Conservation (phyloP, 2,113 vertebrate genomes). For the Trogon surrucura region DNA sequence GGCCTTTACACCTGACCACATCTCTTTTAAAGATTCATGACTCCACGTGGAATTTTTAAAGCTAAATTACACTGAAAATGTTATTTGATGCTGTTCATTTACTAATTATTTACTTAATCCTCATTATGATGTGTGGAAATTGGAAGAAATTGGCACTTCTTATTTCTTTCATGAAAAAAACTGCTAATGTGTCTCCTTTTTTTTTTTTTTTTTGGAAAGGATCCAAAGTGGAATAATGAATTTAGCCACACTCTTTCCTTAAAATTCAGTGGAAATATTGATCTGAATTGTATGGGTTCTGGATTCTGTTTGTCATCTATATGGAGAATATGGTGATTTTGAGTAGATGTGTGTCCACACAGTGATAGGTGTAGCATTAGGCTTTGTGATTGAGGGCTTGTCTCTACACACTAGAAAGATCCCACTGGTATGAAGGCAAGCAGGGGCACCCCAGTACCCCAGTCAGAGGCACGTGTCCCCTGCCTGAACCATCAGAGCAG, state of each 20-base stretch:
- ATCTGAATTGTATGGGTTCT: not conserved
- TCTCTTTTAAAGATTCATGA: not conserved
- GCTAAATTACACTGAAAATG: not conserved
- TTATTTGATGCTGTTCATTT: not conserved
- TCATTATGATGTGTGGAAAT: not conserved
- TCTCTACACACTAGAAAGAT: not conserved
- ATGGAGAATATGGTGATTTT: not conserved
- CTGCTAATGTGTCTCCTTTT: not conserved
- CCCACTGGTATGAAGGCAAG: not conserved
- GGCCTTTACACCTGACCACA: not conserved
- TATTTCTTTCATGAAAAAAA: not conserved
- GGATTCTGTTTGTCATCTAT: not conserved
- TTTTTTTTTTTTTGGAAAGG: not conserved
- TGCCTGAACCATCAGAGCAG: not conserved
- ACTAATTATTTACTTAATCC: not conserved
- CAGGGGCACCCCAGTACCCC: too few relatives aligned
- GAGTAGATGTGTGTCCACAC: accelerated
- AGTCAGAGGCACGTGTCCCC: not conserved
- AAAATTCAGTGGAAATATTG: not conserved
- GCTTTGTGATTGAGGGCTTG: not conserved
- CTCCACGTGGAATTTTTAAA: not conserved
- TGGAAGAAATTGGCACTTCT: not conserved
- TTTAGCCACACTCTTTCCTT: not conserved
- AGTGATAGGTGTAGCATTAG: not conserved
- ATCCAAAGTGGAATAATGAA: not conserved